Percentiles rank a stretch among this genome's conserved stretches.
These are phyloP conservation scores for Anguilla japonica DNA, from an alignment of 2,113 vertebrate genomes.

Conservation along the genomic window DNA sequence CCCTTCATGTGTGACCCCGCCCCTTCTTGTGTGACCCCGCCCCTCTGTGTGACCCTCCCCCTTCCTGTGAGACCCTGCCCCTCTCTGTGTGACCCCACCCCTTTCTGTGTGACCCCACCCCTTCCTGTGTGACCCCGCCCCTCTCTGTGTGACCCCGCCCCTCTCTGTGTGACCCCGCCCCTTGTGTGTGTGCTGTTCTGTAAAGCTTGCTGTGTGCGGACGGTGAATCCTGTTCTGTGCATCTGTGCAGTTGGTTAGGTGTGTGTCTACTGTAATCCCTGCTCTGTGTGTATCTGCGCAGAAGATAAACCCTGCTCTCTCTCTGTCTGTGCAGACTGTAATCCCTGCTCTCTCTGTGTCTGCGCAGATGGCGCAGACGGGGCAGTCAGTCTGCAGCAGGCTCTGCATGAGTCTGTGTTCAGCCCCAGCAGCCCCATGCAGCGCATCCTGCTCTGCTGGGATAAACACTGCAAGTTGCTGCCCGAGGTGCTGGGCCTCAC, in stretches of 20 bases:
- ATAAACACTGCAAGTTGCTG: constrained; percentile 86
- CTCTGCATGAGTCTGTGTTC: constrained; percentile 86
- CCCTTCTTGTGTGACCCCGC: no score
- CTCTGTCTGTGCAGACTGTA: not conserved
- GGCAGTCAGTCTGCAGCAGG: constrained; percentile 79
- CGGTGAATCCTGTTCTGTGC: not conserved
- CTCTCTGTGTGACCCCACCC: no score
- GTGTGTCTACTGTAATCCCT: not conserved
- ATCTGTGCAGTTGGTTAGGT: not conserved
- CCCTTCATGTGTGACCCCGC: no score
- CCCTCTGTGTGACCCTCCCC: no score
- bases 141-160: no score
- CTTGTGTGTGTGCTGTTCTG: not conserved
- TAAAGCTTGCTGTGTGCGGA: not conserved
- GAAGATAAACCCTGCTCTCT: no score
- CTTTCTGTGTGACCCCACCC: no score
- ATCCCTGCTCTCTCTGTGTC: not conserved
- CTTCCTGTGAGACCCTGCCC: no score
- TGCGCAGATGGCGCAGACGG: constrained; percentile 65
- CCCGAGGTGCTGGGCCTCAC: constrained; percentile 85
- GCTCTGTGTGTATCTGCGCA: not conserved
- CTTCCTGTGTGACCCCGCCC: not conserved
- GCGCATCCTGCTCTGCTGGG: constrained; percentile 85
- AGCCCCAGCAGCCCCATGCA: constrained; percentile 79
- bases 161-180: no score